A percentile compares a stretch with the other conserved stretches of the same genome.
Conservation (phyloP, 2,888 invertebrate species). For the Lagria hirta region DNA sequence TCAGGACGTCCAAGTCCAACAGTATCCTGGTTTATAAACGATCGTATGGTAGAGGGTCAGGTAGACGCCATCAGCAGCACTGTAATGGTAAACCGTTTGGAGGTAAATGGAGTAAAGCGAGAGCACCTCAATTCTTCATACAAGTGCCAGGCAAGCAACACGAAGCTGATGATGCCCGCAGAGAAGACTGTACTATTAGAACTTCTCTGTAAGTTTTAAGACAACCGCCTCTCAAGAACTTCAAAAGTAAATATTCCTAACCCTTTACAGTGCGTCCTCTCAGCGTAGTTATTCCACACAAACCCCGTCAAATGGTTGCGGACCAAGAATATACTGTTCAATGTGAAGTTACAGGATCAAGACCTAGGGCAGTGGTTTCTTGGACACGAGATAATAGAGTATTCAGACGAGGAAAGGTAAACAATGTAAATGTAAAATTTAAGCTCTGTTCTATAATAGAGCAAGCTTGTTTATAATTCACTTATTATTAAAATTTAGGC, state of each 20-base stretch:
- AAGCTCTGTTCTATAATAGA: too few species aligned
- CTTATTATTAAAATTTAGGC: too few species aligned
- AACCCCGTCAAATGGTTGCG: constrained; percentile 76
- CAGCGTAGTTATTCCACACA: constrained; percentile 73
- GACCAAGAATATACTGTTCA: constrained; percentile 76
- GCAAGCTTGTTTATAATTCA: background rate
- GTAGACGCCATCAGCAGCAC: constrained; percentile 70
- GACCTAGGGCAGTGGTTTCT: constrained; percentile 80
- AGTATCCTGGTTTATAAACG: constrained; percentile 82
- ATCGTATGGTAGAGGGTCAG: constrained; percentile 69
- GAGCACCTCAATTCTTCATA: constrained; percentile 82
- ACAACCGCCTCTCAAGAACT: constrained; percentile 9
- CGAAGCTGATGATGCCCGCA: constrained; percentile 79
- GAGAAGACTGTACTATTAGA: constrained; percentile 82
- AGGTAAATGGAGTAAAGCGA: constrained; percentile 71
- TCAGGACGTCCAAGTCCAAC: constrained; percentile 80
- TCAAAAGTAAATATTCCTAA: constrained; percentile 15
- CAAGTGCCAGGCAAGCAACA: constrained; percentile 85
- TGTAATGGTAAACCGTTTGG: constrained; percentile 77
- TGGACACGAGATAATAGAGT: constrained; percentile 82
- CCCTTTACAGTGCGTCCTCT: constrained; percentile 74
- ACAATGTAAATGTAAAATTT: too few species aligned
- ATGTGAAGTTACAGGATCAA: constrained; percentile 82
- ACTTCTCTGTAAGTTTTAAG: constrained; percentile 72
- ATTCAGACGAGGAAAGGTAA: constrained; percentile 76